phyloP scores from a whole-genome alignment of 2,888 invertebrate species.

The Conus canariensis region DNA sequence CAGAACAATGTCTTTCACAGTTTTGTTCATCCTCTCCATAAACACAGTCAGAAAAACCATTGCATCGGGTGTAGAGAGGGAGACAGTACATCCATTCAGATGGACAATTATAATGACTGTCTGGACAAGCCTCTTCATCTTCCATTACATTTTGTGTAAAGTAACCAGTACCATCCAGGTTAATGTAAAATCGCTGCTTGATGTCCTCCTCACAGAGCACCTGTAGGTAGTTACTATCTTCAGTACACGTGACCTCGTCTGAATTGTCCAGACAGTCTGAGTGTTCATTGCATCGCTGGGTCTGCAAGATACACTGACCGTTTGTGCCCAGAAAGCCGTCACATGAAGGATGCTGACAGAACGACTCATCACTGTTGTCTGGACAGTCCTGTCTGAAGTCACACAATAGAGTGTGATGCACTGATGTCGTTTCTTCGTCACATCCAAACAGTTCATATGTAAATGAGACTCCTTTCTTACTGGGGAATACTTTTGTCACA shows the following conservation, averaged over 20 bases:
- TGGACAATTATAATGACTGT: neutral
- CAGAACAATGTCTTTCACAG: neutral
- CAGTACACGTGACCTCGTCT: neutral
- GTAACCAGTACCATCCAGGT: neutral
- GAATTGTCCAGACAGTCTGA: conserved; percentile 19
- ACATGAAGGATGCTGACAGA: neutral
- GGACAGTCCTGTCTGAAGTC: conserved; percentile 23
- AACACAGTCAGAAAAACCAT: neutral
- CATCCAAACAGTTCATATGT: neutral
- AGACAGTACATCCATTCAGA: neutral
- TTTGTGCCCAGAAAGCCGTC: neutral
- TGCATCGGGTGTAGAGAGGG: conserved; percentile 8
- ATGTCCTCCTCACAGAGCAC: neutral
- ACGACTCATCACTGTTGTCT: conserved; percentile 25
- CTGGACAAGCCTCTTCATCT: neutral
- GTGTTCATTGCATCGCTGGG: neutral
- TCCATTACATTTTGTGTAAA: neutral
- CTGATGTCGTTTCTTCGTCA: neutral
- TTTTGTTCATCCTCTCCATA: conserved; percentile 14
- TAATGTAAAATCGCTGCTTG: neutral
- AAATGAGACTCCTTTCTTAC: neutral
- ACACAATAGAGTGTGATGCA: neutral
- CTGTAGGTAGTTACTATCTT: neutral
- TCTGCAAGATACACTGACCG: neutral
- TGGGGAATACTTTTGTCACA: neutral